phyloP scores from a whole-genome alignment of 2,888 invertebrate genomes.

The Cantharis flavilabris region DNA sequence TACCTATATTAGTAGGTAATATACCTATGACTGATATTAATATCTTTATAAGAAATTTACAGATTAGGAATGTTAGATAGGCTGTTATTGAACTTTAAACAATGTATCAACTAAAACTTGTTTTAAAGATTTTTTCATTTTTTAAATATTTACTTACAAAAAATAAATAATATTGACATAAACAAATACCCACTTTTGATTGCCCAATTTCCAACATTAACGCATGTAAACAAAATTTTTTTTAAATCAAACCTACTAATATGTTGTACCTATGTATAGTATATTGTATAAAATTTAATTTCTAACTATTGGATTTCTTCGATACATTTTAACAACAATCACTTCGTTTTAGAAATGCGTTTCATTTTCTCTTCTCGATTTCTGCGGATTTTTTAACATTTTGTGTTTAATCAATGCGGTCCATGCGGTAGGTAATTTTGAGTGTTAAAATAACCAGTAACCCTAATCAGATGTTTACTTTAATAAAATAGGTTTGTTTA shows the following conservation, averaged over 20 bases:
- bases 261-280: background rate
- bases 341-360: background rate
- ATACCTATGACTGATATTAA: conserved; percentile 16
- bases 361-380: background rate
- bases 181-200: background rate
- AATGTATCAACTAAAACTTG: background rate
- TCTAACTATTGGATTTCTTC: background rate
- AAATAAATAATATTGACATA: background rate
- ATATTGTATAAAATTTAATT: background rate
- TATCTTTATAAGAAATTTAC: background rate
- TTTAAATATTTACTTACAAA: background rate
- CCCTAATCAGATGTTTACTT: no score
- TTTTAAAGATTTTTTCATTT: background rate
- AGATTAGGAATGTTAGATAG: background rate
- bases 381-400: background rate
- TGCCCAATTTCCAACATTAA: background rate
- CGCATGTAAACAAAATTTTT: background rate
- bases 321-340: background rate
- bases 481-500: no score
- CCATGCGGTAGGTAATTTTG: no score
- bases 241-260: background rate
- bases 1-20: background rate
- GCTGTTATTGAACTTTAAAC: background rate
- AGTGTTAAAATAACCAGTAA: no score
- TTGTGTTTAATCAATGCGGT: background rate